Base-by-base conservation (phyloP, 2,888 invertebrate species). In the Lomographa bimaculata region DNA sequence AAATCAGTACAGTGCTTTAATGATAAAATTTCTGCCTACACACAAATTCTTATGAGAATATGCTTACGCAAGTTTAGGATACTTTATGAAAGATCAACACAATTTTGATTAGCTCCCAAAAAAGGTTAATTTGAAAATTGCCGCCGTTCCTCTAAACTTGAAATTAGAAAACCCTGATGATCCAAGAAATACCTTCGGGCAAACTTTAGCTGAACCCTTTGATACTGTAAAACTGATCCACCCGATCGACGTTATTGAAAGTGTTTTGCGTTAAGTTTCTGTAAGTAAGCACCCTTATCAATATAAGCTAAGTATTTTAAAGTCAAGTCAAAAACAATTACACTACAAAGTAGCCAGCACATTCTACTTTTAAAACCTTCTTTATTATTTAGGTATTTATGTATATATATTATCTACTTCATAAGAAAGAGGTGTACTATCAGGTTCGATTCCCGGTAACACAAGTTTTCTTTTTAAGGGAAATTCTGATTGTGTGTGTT, bases 121-220 rank as follows among this genome's bases (percentile, higher is more conserved):
- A 79, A 62, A 73, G 66, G 73, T 72, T 79, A 81, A 81, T 81
- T 79, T 72, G 64, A 61, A 80, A 84, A 84, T 83, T 75, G 71
- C 73, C 71, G 68, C 67, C 64, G 64, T 69, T 69, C 64, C 59
- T 63, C 49, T 58, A 69, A 85, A 84, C 80, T 83, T 85, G 74
- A 85, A 85, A 86, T 86, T 84, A 73, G 82, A 79, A 85, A 84
- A 71, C 75, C 71, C 71, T 81, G 81, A 79, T 77, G 79, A 81
- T 74, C 79, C 75, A 73, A 77, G 79, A 75, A 77, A 81, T 80
- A 76, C 80, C 85, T 79, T 56, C 61, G 54, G 80, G 82, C 77
- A 50, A 77, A 79, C 69, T 79, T 77, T 61, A 68, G 76, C 5
- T 30, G 59, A 66, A 66, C 75, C 79, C 84, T 81, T 85, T 83